Base-by-base conservation (phyloP, 2,113 vertebrate species). In the Brachionichthys hirsutus region DNA sequence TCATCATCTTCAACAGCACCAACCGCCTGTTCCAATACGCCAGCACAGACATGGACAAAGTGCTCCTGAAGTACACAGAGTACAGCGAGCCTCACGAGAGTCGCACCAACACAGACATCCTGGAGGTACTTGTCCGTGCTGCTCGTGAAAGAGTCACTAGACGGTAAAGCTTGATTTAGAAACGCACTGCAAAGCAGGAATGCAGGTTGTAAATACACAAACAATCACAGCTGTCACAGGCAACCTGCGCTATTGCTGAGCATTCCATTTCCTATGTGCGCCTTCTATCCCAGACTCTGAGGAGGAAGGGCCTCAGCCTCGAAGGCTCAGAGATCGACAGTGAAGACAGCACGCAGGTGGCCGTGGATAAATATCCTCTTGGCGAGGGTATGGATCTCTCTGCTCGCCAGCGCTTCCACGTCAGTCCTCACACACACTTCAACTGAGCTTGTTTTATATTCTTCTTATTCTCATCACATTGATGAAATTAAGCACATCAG, bases 1-100 rank as follows among this genome's bases (percentile, higher is more conserved):
- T 98, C 68, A 98, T 98, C 92, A 98, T 98, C 89, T 98, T 98
- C 93, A 98, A 97, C 90, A 94, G 94, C 89, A 92, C 95, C 70
- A 96, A 97, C 80, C 93, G 94, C 4, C 93, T 98, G 24, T 98
- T 98, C 89, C 96, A 98, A 90, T 98, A 96, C 0, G 96, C 96
- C 84, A 98, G 96, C 93, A 97, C 92, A 0, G 96, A 98, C 88
- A 97, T 98, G 95, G 96, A 98, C 88, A 92, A 89, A 8, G 95
- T 98, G 35, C 92, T 98, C 49, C 93, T 98, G 16, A 97, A 97
- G 34, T 98, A 98, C 90, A 98, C 96, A 0, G 96, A 98, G 88
- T 98, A 98, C 93, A 97, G 94, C 2, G 95, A 98, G 70, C 96
- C 96, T 0, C 96, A 98, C 0, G 96, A 98, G 91, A 98, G 95